A percentile compares a stretch with the other conserved stretches of the same genome.
phyloP scores from a whole-genome alignment of 2,113 vertebrate genomes.

The Laticauda colubrina region DNA sequence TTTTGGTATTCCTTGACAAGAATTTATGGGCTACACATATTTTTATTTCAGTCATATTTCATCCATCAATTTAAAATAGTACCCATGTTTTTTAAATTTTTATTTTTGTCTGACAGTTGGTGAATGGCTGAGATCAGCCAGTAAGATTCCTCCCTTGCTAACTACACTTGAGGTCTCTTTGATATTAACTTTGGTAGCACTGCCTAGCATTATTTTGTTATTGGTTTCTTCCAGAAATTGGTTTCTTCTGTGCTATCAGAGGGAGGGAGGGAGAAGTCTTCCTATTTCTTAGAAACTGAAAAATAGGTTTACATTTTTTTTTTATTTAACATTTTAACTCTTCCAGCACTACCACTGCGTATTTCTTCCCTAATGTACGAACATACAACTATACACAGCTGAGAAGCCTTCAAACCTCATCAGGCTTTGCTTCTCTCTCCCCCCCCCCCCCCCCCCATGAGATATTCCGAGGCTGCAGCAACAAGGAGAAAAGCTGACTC shows the following conservation, averaged over 20 bases:
- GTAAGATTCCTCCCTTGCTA: background rate
- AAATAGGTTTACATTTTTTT: background rate
- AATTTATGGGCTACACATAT: background rate
- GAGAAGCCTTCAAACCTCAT: background rate
- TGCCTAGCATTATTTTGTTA: background rate
- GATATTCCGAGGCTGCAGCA: background rate
- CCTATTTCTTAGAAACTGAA: background rate
- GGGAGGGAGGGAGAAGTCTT: background rate
- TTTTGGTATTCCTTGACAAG: background rate
- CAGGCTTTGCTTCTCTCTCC: background rate
- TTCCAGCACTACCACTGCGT: background rate
- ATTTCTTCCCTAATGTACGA: background rate
- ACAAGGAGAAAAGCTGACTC: background rate
- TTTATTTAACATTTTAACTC: background rate
- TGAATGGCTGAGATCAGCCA: background rate
- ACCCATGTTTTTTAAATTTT: background rate
- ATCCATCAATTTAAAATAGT: background rate
- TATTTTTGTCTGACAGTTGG: background rate
- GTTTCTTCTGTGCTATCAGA: background rate
- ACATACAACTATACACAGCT: background rate
- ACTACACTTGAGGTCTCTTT: background rate
- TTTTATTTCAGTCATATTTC: background rate
- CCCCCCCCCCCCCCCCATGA: background rate
- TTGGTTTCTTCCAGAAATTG: background rate
- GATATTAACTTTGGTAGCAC: background rate